Percentiles rank a stretch among this genome's conserved stretches.
Conservation (phyloP, 2,113 vertebrate species). For the Brachypteracias leptosomus region DNA sequence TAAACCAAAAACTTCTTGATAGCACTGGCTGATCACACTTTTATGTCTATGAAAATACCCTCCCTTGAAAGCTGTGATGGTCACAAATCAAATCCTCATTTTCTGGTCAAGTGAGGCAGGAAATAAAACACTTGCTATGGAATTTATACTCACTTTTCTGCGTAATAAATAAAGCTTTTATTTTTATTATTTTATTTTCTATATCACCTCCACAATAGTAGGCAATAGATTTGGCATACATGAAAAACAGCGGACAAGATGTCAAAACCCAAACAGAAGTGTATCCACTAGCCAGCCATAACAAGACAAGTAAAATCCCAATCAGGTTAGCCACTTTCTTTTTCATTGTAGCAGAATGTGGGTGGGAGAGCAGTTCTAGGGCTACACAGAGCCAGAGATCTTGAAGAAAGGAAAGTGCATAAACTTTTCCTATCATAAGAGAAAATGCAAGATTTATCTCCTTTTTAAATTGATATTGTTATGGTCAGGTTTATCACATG, state of each 20-base stretch:
- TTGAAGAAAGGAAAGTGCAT: not conserved
- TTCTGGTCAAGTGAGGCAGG: not conserved
- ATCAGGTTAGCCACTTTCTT: not conserved
- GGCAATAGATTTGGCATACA: not conserved
- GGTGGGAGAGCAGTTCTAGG: not conserved
- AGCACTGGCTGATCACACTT: not conserved
- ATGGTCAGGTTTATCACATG: not conserved
- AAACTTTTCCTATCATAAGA: not conserved
- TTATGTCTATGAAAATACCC: not conserved
- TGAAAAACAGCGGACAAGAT: not conserved
- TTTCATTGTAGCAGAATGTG: not conserved
- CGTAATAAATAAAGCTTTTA: not conserved
- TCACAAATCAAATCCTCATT: not conserved
- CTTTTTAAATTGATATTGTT: not conserved
- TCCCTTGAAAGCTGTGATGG: not conserved
- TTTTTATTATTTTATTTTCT: not conserved
- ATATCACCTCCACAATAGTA: not conserved
- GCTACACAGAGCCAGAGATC: not conserved
- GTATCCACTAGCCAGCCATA: not conserved
- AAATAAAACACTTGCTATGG: rapidly evolving
- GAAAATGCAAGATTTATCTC: not conserved
- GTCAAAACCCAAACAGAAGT: not conserved
- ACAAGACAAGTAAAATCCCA: not conserved
- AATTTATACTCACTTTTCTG: not conserved
- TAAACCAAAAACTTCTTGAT: not conserved